phyloP scores from a whole-genome alignment of 2,113 vertebrate genomes.

The Balaenoptera acutorostrata region DNA sequence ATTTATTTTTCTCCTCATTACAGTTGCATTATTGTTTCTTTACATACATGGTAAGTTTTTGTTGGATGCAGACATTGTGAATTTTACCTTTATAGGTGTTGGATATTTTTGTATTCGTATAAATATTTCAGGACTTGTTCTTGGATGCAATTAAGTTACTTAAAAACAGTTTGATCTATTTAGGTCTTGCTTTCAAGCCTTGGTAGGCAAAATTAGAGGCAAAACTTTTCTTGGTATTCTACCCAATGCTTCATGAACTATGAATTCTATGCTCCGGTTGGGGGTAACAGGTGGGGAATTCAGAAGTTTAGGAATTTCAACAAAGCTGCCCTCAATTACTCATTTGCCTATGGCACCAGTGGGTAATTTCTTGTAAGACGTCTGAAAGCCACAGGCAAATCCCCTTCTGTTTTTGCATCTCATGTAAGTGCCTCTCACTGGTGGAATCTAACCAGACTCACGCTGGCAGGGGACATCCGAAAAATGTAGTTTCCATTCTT shows the following conservation, averaged over 20 bases:
- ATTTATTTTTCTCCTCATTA: background rate
- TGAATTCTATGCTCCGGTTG: background rate
- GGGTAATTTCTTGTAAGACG: background rate
- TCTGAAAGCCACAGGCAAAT: background rate
- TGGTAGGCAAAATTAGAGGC: background rate
- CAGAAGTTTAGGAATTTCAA: background rate
- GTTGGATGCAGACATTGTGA: background rate
- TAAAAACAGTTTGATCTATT: background rate
- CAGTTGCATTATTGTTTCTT: background rate
- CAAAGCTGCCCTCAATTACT: background rate
- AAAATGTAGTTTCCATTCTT: background rate
- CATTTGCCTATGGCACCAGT: background rate
- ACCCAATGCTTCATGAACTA: background rate
- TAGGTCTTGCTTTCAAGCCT: background rate
- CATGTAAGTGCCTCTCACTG: background rate
- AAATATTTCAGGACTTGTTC: background rate
- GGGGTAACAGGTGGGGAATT: background rate
- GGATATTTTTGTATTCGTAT: background rate
- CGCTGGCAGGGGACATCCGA: background rate
- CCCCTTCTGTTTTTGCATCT: background rate
- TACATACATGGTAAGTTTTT: background rate
- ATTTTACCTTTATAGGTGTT: background rate
- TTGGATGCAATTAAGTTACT: background rate
- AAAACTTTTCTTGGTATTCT: background rate
- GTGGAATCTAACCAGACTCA: background rate